Evolutionary conservation across 2,888 invertebrate genomes (phyloP).

Genomic region (Gastrophysa polygoni): DNA sequence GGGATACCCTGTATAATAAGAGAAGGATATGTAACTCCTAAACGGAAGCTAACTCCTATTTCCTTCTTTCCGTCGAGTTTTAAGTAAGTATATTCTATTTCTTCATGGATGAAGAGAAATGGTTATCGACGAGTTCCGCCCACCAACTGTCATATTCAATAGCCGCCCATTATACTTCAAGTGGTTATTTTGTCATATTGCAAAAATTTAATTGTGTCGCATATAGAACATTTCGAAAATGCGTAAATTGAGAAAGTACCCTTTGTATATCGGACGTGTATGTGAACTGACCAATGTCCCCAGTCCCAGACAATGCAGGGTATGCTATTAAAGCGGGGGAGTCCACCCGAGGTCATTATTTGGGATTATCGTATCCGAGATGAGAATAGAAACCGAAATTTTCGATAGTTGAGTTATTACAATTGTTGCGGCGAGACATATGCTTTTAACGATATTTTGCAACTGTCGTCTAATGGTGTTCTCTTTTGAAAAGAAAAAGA

Average conservation of each 20-base stretch:
- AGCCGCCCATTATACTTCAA: constrained; percentile 17
- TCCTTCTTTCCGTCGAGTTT: too few species aligned
- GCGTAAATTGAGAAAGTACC: constrained; percentile 26
- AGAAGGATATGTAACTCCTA: too few species aligned
- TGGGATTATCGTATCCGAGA: constrained; percentile 42
- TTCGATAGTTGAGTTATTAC: constrained; percentile 23
- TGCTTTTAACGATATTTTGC: constrained; percentile 14
- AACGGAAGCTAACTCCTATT: too few species aligned
- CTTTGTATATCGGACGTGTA: constrained; percentile 17
- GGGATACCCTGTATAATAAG: too few species aligned
- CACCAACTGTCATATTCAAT: constrained; percentile 24
- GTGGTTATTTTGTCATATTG: constrained; percentile 25
- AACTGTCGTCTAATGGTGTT: constrained; percentile 6
- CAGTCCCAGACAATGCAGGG: constrained; percentile 29
- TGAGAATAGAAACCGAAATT: constrained; percentile 22
- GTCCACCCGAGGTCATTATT: constrained; percentile 43
- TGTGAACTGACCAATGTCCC: constrained; percentile 39
- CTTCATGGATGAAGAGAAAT: constrained; percentile 8
- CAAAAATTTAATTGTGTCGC: constrained; percentile 21
- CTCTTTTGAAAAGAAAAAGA: neutral
- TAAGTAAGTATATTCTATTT: neutral
- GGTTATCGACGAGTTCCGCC: constrained; percentile 21
- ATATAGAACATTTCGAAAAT: constrained; percentile 25
- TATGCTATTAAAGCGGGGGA: constrained; percentile 35
- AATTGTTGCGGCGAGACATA: constrained; percentile 24